A percentile compares a stretch with the other conserved stretches of the same genome.
These are phyloP conservation scores for Bombus affinis DNA, from an alignment of 1,140 invertebrate species.

Conservation along the genomic window DNA sequence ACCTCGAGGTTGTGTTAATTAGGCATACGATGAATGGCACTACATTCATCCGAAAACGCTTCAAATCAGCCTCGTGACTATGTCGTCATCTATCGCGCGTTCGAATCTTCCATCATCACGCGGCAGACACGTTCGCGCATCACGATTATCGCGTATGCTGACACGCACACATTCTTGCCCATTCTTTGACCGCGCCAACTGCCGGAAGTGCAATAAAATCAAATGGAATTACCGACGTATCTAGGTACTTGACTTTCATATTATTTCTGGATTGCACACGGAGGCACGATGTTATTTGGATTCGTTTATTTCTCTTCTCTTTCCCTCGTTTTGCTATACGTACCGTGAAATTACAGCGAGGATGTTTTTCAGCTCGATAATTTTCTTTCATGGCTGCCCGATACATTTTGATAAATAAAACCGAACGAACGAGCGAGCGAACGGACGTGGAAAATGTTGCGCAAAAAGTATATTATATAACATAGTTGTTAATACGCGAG, in stretches of 20 bases:
- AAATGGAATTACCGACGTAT: not conserved
- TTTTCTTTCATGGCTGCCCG: not conserved
- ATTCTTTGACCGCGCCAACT: not conserved
- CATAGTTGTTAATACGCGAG: not conserved
- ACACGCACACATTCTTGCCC: not conserved
- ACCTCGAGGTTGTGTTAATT: conserved; percentile 68
- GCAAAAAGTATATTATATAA: not conserved
- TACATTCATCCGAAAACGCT: conserved; percentile 67
- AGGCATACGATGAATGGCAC: conserved; percentile 67
- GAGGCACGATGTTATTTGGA: not conserved
- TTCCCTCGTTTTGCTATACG: too few species aligned
- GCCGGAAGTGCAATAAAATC: conserved; percentile 17
- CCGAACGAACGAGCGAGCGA: not conserved
- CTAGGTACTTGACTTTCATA: not conserved
- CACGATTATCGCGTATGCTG: not conserved
- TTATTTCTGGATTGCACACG: not conserved
- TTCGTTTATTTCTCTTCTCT: not conserved
- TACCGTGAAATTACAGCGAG: not conserved
- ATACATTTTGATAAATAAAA: not conserved
- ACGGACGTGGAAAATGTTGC: not conserved
- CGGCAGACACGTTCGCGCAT: not conserved
- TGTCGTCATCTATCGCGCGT: conserved; percentile 16
- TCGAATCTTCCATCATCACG: not conserved
- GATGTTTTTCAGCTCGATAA: not conserved
- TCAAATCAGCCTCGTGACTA: conserved; percentile 50